These are phyloP conservation scores for Trachops cirrhosus DNA, from an alignment of 2,797 vertebrate species.

Conservation along the genomic window DNA sequence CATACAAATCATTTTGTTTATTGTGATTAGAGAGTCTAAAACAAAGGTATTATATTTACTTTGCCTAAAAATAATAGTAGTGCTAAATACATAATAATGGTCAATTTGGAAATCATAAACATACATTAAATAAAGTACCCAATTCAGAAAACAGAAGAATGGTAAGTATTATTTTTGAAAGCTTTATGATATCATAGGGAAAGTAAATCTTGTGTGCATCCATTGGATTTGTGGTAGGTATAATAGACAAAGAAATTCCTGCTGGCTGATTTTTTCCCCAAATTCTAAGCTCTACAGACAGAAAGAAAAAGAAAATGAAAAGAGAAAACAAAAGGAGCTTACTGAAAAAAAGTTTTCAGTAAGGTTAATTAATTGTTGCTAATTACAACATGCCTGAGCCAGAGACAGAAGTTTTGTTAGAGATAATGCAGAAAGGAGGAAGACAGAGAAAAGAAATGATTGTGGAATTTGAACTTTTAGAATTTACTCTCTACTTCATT, in stretches of 20 bases:
- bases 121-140: background rate
- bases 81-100: background rate
- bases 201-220: slow-evolving; percentile 44
- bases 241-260: slow-evolving; percentile 54
- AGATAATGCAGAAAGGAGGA: slow-evolving; percentile 50
- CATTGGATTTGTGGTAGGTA: slow-evolving; percentile 52
- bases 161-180: slow-evolving; percentile 19
- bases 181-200: slow-evolving; percentile 18
- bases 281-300: background rate
- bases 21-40: background rate
- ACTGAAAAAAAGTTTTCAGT: slow-evolving; percentile 47
- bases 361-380: slow-evolving; percentile 79
- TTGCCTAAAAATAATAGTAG: background rate
- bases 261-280: slow-evolving; percentile 48
- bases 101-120: background rate
- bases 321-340: slow-evolving; percentile 31
- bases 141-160: slow-evolving; percentile 30
- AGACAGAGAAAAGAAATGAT: background rate
- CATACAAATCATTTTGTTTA: background rate
- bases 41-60: background rate
- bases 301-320: background rate
- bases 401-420: slow-evolving; percentile 65
- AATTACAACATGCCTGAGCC: slow-evolving; percentile 67
- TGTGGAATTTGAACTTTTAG: slow-evolving; percentile 48
- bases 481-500: background rate